These are phyloP conservation scores for Digitonthophagus gazella DNA, from an alignment of 2,888 invertebrate genomes.

Conservation along the genomic window DNA sequence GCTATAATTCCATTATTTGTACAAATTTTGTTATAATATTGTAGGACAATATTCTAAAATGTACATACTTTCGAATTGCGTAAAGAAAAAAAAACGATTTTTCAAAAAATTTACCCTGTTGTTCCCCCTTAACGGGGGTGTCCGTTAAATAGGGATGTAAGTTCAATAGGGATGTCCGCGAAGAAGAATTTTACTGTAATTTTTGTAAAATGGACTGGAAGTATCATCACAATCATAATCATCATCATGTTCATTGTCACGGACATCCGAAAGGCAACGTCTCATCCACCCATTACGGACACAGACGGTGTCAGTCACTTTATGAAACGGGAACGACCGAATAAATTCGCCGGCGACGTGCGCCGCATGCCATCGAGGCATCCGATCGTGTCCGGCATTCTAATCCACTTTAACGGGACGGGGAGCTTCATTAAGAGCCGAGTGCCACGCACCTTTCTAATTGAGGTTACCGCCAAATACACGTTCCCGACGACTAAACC, in stretches of 20 bases:
- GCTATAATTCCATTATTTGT: too few species aligned
- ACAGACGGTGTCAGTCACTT: conserved; percentile 28
- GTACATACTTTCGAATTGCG: too few species aligned
- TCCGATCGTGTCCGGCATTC: conserved; percentile 22
- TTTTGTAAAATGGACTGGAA: neutral
- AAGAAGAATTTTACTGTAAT: too few species aligned
- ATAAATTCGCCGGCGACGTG: conserved; percentile 18
- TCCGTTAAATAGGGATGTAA: too few species aligned
- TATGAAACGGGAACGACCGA: conserved; percentile 24
- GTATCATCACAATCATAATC: neutral
- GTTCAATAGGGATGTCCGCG: too few species aligned
- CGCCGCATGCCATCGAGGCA: conserved; percentile 5
- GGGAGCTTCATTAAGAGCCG: conserved; percentile 9
- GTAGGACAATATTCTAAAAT: too few species aligned
- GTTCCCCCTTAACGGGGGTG: too few species aligned
- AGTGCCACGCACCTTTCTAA: conserved; percentile 14
- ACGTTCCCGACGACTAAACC: neutral
- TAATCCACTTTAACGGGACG: conserved; percentile 24
- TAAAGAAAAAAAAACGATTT: too few species aligned
- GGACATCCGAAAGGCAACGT: neutral
- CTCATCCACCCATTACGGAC: conserved; percentile 19
- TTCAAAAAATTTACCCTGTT: too few species aligned
- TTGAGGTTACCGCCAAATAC: conserved; percentile 4
- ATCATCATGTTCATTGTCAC: neutral
- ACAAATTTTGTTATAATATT: too few species aligned